Evolutionary conservation across 2,113 vertebrate species (phyloP), one percentile per base, ranked within the genome.

Genomic region (Pangasianodon gigas): DNA sequence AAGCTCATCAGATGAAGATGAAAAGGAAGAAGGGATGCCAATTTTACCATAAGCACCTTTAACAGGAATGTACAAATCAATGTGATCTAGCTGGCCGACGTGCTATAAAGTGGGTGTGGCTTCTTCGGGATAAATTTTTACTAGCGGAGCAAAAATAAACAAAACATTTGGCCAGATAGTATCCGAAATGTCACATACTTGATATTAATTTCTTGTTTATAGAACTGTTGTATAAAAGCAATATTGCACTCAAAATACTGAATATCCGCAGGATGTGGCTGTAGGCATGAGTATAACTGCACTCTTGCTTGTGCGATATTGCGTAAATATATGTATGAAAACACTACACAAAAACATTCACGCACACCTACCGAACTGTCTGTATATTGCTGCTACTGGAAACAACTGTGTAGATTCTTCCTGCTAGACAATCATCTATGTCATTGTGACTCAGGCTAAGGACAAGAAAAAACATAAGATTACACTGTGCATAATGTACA

Each of bases 391-490:
- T 87, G 77, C 41, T 91, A 44, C 8, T 67, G 37, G 85, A 92
- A 67, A 90, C 80, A 14, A 74, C 44, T 13, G 65, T 56, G 84
- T 92, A 83, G 86, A 92, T 87, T 83, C 48, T 90, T 67, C 65
- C 26, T 60, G 91, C 82, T 65, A 84, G 75, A 48, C 62, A 29
- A 37, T 92, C 91, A 82, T 83, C 91, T 26, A 93, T 89, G n/a
- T 48, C 29, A 86, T 92, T 93, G 84, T 92, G 52, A 86, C 91
- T 92, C 60, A 92, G 69, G 24, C 92, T 93, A 48, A 32, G 89
- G 87, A 14, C 48, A 74, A 62, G 13, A 37, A 32, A 6, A 86
- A 51, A 69, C 6, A 69, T 16, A 24, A 3, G 0, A 29, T 29
- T 65, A 67, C 60, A 85, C 2, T 48, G 26, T 48, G 41, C 37